Conservation (phyloP, 1,140 invertebrate species). For the Macrobrachium nipponense region DNA sequence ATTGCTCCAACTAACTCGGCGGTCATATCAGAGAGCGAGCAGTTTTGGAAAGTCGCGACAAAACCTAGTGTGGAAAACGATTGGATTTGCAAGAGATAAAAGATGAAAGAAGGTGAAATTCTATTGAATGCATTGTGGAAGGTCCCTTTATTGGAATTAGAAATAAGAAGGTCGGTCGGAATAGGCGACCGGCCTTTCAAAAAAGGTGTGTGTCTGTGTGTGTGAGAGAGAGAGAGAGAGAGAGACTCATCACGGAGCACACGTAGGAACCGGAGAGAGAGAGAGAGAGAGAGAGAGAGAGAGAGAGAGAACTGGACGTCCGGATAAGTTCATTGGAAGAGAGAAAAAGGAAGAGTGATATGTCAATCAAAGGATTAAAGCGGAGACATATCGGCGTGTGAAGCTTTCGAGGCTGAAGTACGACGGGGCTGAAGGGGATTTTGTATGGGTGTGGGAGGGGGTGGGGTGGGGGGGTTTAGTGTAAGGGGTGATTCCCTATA, state of each 20-base stretch:
- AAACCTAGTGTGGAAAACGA: too few relatives aligned
- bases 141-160: too few relatives aligned
- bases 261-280: not conserved
- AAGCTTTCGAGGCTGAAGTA: not conserved
- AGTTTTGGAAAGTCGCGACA: too few relatives aligned
- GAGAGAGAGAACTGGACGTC: not conserved
- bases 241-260: not conserved
- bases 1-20: too few relatives aligned
- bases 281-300: conserved; percentile 16
- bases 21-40: too few relatives aligned
- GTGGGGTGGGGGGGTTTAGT: too few relatives aligned
- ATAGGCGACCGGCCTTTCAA: not conserved
- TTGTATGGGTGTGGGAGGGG: not conserved
- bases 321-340: not conserved
- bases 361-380: not conserved
- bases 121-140: too few relatives aligned
- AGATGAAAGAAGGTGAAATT: too few relatives aligned
- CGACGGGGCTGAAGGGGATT: not conserved
- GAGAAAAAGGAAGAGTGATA: conserved; percentile 6
- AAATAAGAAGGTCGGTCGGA: too few relatives aligned
- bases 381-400: not conserved
- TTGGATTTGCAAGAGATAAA: too few relatives aligned
- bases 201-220: not conserved
- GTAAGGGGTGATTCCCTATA: too few relatives aligned
- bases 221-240: not conserved